These are phyloP conservation scores for Coptodon bakossiorum DNA, from an alignment of 2,113 vertebrate species.

Conservation along the genomic window DNA sequence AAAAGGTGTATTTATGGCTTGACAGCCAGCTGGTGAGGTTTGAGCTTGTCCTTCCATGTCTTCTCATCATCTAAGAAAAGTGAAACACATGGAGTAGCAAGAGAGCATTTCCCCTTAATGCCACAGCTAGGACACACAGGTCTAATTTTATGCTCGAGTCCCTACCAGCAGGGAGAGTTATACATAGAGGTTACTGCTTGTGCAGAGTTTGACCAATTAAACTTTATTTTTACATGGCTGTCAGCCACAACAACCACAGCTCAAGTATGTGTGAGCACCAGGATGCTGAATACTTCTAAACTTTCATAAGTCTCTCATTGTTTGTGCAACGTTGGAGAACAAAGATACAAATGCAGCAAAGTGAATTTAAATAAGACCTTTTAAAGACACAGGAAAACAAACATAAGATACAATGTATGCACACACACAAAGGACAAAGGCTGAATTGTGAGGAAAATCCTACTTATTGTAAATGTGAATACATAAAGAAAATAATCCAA, in stretches of 20 bases:
- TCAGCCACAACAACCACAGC: not conserved
- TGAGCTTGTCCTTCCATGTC: constrained; percentile 42
- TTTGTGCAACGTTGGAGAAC: not conserved
- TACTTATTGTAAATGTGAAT: not conserved
- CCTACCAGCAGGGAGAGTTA: not conserved
- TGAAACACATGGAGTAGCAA: not conserved
- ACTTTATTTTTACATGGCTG: constrained; percentile 5
- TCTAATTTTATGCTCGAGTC: constrained; percentile 10
- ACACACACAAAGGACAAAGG: not conserved
- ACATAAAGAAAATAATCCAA: not conserved
- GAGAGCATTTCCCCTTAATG: constrained; percentile 11
- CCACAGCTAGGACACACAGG: constrained; percentile 5
- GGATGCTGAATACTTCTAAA: not conserved
- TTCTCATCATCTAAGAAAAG: constrained; percentile 26
- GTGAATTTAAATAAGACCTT: not conserved
- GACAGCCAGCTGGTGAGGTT: constrained; percentile 53
- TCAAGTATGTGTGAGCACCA: not conserved
- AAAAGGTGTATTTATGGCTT: constrained; percentile 43
- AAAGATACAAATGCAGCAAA: not conserved
- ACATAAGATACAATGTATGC: not conserved
- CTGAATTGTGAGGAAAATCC: not conserved
- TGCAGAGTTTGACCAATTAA: constrained; percentile 1
- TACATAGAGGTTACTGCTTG: not conserved
- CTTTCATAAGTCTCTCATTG: not conserved
- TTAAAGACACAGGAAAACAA: not conserved